Evolutionary conservation across 2,113 vertebrate genomes (phyloP), one percentile per base, ranked within the genome.

Genomic region (Isichthys henryi): DNA sequence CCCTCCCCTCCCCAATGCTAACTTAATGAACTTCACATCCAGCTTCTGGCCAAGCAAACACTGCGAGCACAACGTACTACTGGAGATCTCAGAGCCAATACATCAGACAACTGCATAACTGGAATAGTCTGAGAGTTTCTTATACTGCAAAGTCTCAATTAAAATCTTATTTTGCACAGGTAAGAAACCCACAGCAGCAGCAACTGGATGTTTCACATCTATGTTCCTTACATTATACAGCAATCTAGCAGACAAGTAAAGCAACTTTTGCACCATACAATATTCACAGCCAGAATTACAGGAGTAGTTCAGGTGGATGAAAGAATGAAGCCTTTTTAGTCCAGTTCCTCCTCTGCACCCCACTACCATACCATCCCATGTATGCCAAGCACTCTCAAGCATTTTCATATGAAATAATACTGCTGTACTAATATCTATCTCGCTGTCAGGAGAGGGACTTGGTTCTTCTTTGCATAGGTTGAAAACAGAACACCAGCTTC

Each of bases 21-120:
- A 39, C 74, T 80, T 80, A 80, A 80, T 80, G 74, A 43, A 80
- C 35, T 80, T 80, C 90, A 88, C 83, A 45, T 82, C 70, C 31
- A 80, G 4, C 19, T 80, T 35, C 35, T 35, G 74, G 74, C 31
- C 35, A 39, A 43, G 35, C 74, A 80, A 43, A 80, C 74, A 21
- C 31, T 19, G 17, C 0, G 5, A 35, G 74, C 13, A 43, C 35
- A 80, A 43, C 0, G 15, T 43, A 19, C 43, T 43, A 15, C 35
- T 80, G 31, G 35, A 80, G 74, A 80, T 43, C 43, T 17, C 74
- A 39, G 35, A 80, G 35, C 13, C 74, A 43, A 80, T 43, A 43
- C 35, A 80, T 43, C 74, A 80, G 15, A 80, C 5, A 17, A 80
- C 3, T 43, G 17, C 11, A 39, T 17, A 43, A 39, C 31, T 19